Evolutionary conservation across 2,113 vertebrate genomes (phyloP).

Genomic region (Quiscalus mexicanus): DNA sequence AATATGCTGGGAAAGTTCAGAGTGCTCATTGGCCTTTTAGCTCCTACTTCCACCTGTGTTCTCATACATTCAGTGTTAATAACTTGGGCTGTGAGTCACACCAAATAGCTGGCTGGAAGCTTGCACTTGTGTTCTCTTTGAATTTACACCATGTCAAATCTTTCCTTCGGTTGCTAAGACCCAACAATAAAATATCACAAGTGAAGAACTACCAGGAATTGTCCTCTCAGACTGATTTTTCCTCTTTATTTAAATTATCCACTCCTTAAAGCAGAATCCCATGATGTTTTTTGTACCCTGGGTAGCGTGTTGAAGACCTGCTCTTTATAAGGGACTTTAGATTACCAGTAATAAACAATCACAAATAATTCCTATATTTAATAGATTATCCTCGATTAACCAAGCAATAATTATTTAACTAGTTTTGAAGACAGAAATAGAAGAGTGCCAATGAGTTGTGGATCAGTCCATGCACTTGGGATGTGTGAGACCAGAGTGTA

Average conservation of each 20-base stretch:
- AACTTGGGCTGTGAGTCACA: not conserved
- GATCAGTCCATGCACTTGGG: not conserved
- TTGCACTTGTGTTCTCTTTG: not conserved
- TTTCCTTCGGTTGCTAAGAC: not conserved
- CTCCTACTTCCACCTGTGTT: constrained; percentile 12
- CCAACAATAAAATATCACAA: not conserved
- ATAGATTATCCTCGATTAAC: not conserved
- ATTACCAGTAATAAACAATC: not conserved
- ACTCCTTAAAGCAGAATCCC: not conserved
- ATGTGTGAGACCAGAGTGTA: rapidly evolving
- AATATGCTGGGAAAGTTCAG: constrained; percentile 51
- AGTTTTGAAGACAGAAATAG: not conserved
- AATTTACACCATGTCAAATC: not conserved
- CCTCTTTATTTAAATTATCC: not conserved
- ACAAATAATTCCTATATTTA: not conserved
- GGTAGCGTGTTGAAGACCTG: not conserved
- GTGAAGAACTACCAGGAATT: not conserved
- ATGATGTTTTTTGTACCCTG: not conserved
- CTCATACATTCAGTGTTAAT: not conserved
- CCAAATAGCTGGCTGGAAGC: not conserved
- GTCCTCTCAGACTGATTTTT: not conserved
- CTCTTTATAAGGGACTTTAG: not conserved
- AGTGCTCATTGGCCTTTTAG: constrained; percentile 23
- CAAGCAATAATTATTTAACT: not conserved
- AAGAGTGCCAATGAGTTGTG: not conserved